Percentiles rank a stretch among this genome's conserved stretches.
phyloP scores from a whole-genome alignment of 2,888 invertebrate species.

The Marasmarcha lunaedactyla region DNA sequence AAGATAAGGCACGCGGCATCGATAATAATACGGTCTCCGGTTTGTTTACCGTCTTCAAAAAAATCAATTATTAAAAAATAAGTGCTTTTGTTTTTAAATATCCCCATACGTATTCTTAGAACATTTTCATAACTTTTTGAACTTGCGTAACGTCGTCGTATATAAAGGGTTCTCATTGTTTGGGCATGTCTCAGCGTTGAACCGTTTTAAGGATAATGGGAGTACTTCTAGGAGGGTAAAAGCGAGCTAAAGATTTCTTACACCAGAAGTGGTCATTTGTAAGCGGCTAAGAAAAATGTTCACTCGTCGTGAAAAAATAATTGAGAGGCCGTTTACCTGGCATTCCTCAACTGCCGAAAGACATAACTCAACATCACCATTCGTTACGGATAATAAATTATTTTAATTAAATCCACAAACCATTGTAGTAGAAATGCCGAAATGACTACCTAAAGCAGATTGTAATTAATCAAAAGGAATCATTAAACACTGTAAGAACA shows the following conservation, averaged over 20 bases:
- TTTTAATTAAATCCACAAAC: background rate
- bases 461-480: too few relatives aligned
- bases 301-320: conserved; percentile 57
- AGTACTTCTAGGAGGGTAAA: conserved; percentile 47
- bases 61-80: too few relatives aligned
- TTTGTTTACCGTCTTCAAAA: too few relatives aligned
- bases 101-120: too few relatives aligned
- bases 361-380: conserved; percentile 6
- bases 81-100: too few relatives aligned
- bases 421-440: too few relatives aligned
- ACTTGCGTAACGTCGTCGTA: too few relatives aligned
- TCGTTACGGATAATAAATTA: conserved; percentile 2
- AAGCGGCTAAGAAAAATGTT: conserved; percentile 58
- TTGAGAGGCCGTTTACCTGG: conserved; percentile 22
- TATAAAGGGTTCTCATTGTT: conserved; percentile 40
- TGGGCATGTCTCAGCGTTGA: conserved; percentile 42
- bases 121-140: too few relatives aligned
- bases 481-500: too few relatives aligned
- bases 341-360: conserved; percentile 2
- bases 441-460: too few relatives aligned
- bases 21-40: background rate
- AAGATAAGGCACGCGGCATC: conserved; percentile 1
- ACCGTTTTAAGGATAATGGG: conserved; percentile 60
- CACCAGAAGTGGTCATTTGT: conserved; percentile 60
- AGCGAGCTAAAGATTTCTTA: conserved; percentile 45